Base-by-base conservation (phyloP, 1,140 invertebrate species). In the Zaprionus ghesquierei region DNA sequence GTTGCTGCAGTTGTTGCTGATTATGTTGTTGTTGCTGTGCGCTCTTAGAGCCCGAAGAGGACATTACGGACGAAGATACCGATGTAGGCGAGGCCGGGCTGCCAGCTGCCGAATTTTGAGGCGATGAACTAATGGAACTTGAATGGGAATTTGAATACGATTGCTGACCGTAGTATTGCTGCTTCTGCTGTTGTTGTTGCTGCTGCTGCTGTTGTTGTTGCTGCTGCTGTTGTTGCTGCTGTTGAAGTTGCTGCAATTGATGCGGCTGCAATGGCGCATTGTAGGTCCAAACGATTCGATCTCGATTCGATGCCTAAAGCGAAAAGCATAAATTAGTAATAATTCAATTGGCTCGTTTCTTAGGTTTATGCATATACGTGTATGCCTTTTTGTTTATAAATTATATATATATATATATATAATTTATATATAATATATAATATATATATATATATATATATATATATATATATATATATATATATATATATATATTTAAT, bases 261-360 rank as follows among this genome's bases (percentile, higher is more conserved):
- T 89, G 93, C 81, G 68, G 93, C 92, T 65, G 92, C 86, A 96
- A 93, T 12, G 96, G 96, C 23, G 96, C 96, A 92, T 98, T 97
- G 93, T 97, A 97, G n/a, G 96, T 97, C 97, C 97, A 97, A 12
- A 97, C 96, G 75, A 97, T 97, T 70, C 96, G 94, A 85, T 95
- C 91, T 58, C 90, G 89, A 89, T 91, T 90, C 55, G 91, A 92
- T 54, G 79, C 84, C 90, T 90, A 62, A 29, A 51, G 44, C 20
- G 44, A 41, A 76, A 49, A 66, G 23, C 33, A 74, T 35, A 46
- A 51, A 87, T 86, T 86, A 86, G 71, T 65, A 31, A 38, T 0
- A 9, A 10, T 3, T 25, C 66, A 71, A 62, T 65, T 51, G 23
- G 10, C 2, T n/a, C 2, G 29, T 23, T 51, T 27, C 46, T 55